phyloP scores from a whole-genome alignment of 2,797 vertebrate genomes.

The Esox lucius region DNA sequence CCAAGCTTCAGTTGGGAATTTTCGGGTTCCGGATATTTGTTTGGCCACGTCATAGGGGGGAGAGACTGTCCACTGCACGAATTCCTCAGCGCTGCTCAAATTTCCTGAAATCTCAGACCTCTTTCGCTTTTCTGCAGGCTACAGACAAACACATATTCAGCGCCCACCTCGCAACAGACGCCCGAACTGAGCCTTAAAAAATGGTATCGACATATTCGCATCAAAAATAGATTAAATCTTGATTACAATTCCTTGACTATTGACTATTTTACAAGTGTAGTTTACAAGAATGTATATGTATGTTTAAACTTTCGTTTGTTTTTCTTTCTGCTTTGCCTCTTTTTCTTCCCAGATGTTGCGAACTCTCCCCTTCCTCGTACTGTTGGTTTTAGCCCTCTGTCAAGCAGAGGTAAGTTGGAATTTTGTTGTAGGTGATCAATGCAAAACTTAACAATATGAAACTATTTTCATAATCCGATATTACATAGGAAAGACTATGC shows the following conservation, averaged over 20 bases:
- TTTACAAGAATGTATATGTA: not conserved
- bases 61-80: constrained; percentile 45
- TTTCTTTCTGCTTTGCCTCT: constrained; percentile 31
- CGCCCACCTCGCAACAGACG: constrained; percentile 15
- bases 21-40: constrained; percentile 46
- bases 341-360: constrained; percentile 70
- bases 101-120: constrained; percentile 66
- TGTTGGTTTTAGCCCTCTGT: constrained; percentile 60
- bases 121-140: constrained; percentile 35
- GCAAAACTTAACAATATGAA: not conserved
- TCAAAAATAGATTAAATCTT: not conserved
- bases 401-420: constrained; percentile 71
- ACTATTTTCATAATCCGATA: not conserved
- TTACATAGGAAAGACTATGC: not conserved
- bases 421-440: not conserved
- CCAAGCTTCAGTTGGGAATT: too few relatives aligned
- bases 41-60: constrained; percentile 56
- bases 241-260: not conserved
- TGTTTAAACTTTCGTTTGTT: constrained; percentile 2
- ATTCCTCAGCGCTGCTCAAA: constrained; percentile 77
- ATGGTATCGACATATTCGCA: constrained; percentile 39
- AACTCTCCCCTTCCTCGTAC: constrained; percentile 63
- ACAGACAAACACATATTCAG: constrained; percentile 25
- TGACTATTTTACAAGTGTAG: constrained; percentile 1
- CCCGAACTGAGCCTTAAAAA: constrained; percentile 33